Percentiles rank a stretch among this genome's conserved stretches.
Evolutionary conservation across 2,888 invertebrate genomes (phyloP).

Genomic region (Parapristionchus giblindavisi): DNA sequence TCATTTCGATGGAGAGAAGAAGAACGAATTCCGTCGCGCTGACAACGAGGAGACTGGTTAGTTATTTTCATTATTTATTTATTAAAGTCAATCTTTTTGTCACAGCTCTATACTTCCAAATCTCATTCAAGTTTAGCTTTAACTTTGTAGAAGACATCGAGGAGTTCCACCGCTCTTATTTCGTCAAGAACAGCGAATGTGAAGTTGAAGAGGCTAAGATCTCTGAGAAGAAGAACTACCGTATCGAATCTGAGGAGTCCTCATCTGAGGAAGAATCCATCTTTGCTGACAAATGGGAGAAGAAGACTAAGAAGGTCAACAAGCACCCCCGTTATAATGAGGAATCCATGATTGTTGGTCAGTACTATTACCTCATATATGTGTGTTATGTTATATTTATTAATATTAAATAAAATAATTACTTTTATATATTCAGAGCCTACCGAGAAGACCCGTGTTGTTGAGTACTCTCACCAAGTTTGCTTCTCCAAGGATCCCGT

Average conservation of each 20-base stretch:
- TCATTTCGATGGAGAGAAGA: constrained; percentile 40
- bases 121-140: too few species aligned
- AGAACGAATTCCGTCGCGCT: constrained; percentile 43
- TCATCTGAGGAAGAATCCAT: neutral
- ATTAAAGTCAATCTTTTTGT: too few species aligned
- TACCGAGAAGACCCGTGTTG: constrained; percentile 51
- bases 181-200: constrained; percentile 36
- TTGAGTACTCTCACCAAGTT: constrained; percentile 58
- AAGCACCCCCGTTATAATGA: neutral
- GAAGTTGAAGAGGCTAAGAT: constrained; percentile 26
- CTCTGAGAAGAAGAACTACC: constrained; percentile 29
- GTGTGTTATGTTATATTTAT: neutral
- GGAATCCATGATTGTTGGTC: constrained; percentile 27
- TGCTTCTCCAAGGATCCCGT: constrained; percentile 64
- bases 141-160: constrained; percentile 25
- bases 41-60: constrained; percentile 42
- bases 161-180: constrained; percentile 37
- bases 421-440: constrained; percentile 49
- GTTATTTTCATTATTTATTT: too few species aligned
- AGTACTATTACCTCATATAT: too few species aligned
- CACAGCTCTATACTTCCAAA: too few species aligned
- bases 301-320: constrained; percentile 25
- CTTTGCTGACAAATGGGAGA: constrained; percentile 17
- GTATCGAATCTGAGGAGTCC: constrained; percentile 1
- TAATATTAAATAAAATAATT: neutral